These are phyloP conservation scores for Parnassius orleans DNA, from an alignment of 2,888 invertebrate species.

Conservation along the genomic window DNA sequence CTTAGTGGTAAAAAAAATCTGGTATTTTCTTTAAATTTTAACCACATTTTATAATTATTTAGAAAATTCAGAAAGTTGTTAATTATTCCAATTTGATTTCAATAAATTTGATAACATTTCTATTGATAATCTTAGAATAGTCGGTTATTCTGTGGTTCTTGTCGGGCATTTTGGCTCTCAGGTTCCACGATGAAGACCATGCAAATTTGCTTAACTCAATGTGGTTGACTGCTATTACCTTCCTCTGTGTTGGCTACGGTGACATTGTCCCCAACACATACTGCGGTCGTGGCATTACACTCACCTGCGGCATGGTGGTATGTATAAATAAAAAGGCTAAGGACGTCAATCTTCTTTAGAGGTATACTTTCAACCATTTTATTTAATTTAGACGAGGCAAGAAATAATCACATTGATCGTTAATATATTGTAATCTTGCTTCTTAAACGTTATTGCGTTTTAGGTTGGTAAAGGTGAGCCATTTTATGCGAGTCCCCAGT, in stretches of 20 bases:
- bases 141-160: slow-evolving; percentile 77
- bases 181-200: slow-evolving; percentile 99
- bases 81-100: background rate
- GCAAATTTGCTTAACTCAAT: slow-evolving; percentile 99
- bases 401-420: slow-evolving; percentile 27
- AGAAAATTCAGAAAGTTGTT: too few relatives aligned
- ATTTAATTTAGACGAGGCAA: slow-evolving; percentile 53
- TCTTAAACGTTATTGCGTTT: slow-evolving; percentile 39
- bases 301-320: slow-evolving; percentile 99
- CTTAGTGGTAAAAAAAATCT: too few relatives aligned
- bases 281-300: slow-evolving; percentile 99
- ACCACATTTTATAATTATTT: too few relatives aligned
- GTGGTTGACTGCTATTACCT: slow-evolving; percentile 99
- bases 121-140: slow-evolving; percentile 31
- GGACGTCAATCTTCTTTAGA: slow-evolving; percentile 47
- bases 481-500: slow-evolving; percentile 70
- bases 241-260: slow-evolving; percentile 99
- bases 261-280: slow-evolving; percentile 99
- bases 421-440: background rate
- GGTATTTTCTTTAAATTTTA: too few relatives aligned
- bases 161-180: slow-evolving; percentile 83
- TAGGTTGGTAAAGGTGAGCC: slow-evolving; percentile 79
- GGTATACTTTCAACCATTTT: slow-evolving; percentile 22
- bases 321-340: slow-evolving; percentile 79
- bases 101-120: slow-evolving; percentile 4